Percentiles rank a stretch among this genome's conserved stretches.
Conservation (phyloP, 1,140 invertebrate species). For the Gryon sp. region DNA sequence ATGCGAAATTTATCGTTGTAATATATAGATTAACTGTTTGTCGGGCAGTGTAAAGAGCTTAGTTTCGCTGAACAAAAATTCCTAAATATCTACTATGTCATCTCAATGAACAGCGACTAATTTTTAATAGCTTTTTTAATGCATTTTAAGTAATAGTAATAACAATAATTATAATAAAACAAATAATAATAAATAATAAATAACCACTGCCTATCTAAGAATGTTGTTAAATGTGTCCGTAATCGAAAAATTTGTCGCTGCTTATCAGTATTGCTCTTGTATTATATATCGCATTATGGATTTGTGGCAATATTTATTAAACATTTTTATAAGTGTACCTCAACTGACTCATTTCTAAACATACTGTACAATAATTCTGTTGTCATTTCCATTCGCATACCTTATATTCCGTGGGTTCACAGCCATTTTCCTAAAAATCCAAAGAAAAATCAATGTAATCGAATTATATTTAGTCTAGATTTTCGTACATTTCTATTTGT, state of each 20-base stretch:
- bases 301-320: constrained; percentile 75
- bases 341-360: constrained; percentile 34
- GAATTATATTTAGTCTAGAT: too few relatives aligned
- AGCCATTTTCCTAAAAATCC: constrained; percentile 9
- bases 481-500: background rate
- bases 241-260: constrained; percentile 74
- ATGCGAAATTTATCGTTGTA: too few relatives aligned
- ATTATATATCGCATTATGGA: constrained; percentile 74
- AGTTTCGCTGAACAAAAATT: constrained; percentile 2
- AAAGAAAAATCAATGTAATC: too few relatives aligned
- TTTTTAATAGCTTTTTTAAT: constrained; percentile 21
- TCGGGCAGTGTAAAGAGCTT: constrained; percentile 6
- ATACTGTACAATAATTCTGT: constrained; percentile 20
- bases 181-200: too few relatives aligned
- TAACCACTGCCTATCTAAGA: constrained; percentile 59
- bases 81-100: background rate
- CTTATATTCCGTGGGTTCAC: too few relatives aligned
- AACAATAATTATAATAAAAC: too few relatives aligned
- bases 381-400: constrained; percentile 16
- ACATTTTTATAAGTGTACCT: constrained; percentile 75
- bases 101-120: constrained; percentile 9
- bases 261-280: constrained; percentile 76
- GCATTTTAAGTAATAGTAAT: too few relatives aligned
- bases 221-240: constrained; percentile 75
- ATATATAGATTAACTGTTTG: constrained; percentile 20